Conservation (phyloP, 2,797 vertebrate species). For the Tarsius wallacei region DNA sequence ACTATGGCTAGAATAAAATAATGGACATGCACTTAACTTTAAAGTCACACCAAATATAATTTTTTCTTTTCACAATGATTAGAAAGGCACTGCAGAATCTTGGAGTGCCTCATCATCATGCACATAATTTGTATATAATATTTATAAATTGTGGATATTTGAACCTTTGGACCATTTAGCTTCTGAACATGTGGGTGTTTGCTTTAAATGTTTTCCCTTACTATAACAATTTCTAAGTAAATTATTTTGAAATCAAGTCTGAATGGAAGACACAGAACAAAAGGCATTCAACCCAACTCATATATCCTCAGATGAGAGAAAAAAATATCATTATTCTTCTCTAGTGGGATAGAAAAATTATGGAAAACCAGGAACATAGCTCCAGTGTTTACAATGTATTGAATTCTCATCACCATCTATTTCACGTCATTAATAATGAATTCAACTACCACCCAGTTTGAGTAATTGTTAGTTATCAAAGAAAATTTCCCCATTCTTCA, state of each 20-base stretch:
- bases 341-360: background rate
- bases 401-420: background rate
- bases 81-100: conserved; percentile 49
- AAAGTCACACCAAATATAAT: conserved; percentile 58
- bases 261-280: background rate
- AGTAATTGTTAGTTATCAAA: background rate
- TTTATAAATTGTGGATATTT: conserved; percentile 11
- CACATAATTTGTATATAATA: conserved; percentile 67
- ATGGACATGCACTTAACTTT: background rate
- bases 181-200: conserved; percentile 41
- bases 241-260: conserved; percentile 55
- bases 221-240: background rate
- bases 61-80: conserved; percentile 50
- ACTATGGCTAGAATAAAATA: conserved; percentile 36
- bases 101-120: conserved; percentile 37
- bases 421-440: background rate
- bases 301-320: background rate
- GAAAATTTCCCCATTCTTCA: background rate
- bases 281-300: background rate
- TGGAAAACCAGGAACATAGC: background rate
- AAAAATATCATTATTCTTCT: background rate
- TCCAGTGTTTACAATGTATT: background rate
- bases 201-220: conserved; percentile 57
- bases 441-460: background rate
- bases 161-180: conserved; percentile 29